Conservation (phyloP, 2,113 vertebrate species). For the Amblyopsis rosae region DNA sequence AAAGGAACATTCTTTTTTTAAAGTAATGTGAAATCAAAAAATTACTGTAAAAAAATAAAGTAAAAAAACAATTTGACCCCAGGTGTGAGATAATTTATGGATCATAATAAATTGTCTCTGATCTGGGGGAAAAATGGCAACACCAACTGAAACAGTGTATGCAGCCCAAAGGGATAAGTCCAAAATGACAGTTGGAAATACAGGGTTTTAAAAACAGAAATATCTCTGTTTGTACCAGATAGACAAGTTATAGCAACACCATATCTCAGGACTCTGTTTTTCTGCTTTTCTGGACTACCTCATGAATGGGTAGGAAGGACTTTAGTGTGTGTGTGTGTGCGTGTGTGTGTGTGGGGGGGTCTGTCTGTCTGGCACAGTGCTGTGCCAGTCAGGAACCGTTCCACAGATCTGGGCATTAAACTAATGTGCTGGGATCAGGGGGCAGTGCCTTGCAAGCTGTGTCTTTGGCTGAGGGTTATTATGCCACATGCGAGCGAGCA, state of each 20-base stretch:
- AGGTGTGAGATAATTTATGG: background rate
- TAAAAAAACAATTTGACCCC: background rate
- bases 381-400: slow-evolving; percentile 57
- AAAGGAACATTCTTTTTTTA: no score
- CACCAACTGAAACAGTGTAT: no score
- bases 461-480: slow-evolving; percentile 67
- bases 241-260: slow-evolving; percentile 28
- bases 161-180: no score
- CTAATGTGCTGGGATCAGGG: slow-evolving; percentile 74
- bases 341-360: background rate
- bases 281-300: slow-evolving; percentile 41
- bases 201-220: slow-evolving; percentile 3
- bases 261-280: slow-evolving; percentile 39
- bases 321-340: background rate
- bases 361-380: slow-evolving; percentile 39
- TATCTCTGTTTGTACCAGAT: slow-evolving; percentile 29
- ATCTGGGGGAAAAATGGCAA: background rate
- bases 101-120: no score
- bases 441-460: slow-evolving; percentile 72
- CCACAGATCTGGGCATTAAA: slow-evolving; percentile 73
- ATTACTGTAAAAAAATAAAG: background rate
- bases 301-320: slow-evolving; percentile 20
- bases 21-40: background rate
- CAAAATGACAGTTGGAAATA: background rate
- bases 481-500: slow-evolving; percentile 45